Conservation (phyloP, 2,888 invertebrate species). For the Volucella bombylans region DNA sequence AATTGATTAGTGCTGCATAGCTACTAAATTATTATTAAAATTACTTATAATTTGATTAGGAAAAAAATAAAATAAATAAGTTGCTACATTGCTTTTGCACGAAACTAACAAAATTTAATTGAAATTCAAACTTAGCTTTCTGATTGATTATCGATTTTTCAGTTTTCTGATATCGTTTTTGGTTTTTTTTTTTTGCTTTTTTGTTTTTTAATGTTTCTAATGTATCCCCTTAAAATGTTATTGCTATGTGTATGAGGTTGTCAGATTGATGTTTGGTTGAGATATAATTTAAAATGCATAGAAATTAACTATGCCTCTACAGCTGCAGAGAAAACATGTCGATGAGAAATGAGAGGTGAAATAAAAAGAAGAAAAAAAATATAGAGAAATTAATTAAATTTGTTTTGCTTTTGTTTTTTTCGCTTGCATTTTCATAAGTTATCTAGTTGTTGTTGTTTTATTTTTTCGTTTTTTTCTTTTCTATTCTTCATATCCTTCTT, state of each 20-base stretch:
- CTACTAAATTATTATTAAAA: slow-evolving; percentile 27
- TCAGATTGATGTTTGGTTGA: slow-evolving; percentile 29
- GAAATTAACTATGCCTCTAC: slow-evolving; percentile 41
- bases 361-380: slow-evolving; percentile 33
- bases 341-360: slow-evolving; percentile 49
- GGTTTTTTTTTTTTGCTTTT: neutral
- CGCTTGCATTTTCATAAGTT: slow-evolving; percentile 11
- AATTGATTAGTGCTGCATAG: slow-evolving; percentile 51
- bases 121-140: slow-evolving; percentile 31
- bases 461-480: slow-evolving; percentile 30
- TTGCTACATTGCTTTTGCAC: slow-evolving; percentile 63
- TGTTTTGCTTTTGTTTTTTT: slow-evolving; percentile 57
- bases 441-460: neutral
- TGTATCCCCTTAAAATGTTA: slow-evolving; percentile 41
- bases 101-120: slow-evolving; percentile 52
- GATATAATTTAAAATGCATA: slow-evolving; percentile 27
- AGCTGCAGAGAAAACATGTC: slow-evolving; percentile 47
- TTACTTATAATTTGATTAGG: slow-evolving; percentile 28
- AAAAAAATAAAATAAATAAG: slow-evolving; percentile 28
- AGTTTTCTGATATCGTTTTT: no score
- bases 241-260: slow-evolving; percentile 23
- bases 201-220: slow-evolving; percentile 4
- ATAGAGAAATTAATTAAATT: slow-evolving; percentile 53
- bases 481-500: slow-evolving; percentile 53
- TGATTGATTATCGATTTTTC: no score